Conservation (phyloP, 2,113 vertebrate species). For the Campylorhamphus procurvoides region DNA sequence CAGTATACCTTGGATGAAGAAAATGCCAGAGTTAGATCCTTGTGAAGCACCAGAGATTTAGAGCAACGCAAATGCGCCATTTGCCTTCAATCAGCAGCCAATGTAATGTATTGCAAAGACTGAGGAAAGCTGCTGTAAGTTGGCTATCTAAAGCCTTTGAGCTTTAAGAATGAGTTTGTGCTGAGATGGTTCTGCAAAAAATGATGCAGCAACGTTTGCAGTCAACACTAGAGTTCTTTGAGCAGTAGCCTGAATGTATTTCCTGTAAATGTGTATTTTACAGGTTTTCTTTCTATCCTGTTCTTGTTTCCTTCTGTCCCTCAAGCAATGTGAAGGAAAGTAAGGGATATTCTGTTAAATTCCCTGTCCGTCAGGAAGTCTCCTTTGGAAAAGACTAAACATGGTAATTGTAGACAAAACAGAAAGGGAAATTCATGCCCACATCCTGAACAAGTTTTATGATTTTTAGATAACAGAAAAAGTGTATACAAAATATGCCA, state of each 20-base stretch:
- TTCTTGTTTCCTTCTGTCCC: not conserved
- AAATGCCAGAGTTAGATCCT: not conserved
- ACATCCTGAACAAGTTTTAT: not conserved
- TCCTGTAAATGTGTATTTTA: accelerated
- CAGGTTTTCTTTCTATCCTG: not conserved
- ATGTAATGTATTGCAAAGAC: not conserved
- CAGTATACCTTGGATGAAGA: not conserved
- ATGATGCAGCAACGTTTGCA: not conserved
- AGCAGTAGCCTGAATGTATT: not conserved
- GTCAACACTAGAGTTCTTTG: not conserved
- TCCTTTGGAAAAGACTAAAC: not conserved
- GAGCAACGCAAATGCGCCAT: not conserved
- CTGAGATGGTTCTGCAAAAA: not conserved
- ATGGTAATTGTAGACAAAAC: not conserved
- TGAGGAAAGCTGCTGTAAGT: not conserved
- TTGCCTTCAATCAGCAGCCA: not conserved
- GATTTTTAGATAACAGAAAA: not conserved
- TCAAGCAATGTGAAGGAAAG: not conserved
- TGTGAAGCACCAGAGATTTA: not conserved
- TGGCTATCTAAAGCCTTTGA: not conserved
- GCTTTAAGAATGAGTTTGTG: not conserved
- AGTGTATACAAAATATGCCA: not conserved
- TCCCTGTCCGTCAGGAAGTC: not conserved
- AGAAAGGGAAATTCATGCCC: not conserved
- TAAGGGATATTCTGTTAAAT: not conserved